Base-by-base conservation (phyloP, 1,140 invertebrate genomes). In the Procambarus virginalis region DNA sequence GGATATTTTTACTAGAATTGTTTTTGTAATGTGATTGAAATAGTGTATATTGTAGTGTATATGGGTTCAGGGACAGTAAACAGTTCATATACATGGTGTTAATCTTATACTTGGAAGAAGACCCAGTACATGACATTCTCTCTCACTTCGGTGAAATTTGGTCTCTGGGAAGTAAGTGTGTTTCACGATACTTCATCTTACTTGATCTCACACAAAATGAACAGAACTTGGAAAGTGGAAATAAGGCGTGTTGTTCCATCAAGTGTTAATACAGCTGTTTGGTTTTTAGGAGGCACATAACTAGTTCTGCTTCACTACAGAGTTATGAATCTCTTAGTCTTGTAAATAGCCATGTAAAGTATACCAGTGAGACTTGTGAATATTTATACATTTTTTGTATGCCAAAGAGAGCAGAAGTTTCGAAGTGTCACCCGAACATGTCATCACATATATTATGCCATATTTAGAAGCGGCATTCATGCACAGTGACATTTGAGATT, bases 351-450 rank as follows among this genome's bases (percentile, higher is more conserved):
- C 49, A 76, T 51, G 73, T 55, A 75, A 85, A 85, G 73, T 77
- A 60, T 46, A 76, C 9, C 22, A 85, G 34, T 77, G 75, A 76
- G 48, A 85, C 46, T 9, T 77, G 51, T 85, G 55, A 75, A 75
- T 84, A 85, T 85, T 85, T 85, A 58, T 85, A 85, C 84, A 76
- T 68, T 82, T 85, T 85, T 85, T 85, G 60, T 77, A 85, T 77
- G 64, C 84, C 55, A 85, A 58, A 77, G 55, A 75, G 51, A 77
- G 14, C 49, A 58, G 51, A 60, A 58, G 48, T 51, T 60, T 85
- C 49, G 5, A 34, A n/a, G 20, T 22, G 14, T 73, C 68, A 73
- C 22, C 68, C 2, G 20, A 5, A 20, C 20, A 68, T 17, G 51
- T 5, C 8, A 6, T 4, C 68, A 73, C 14, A 73, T 10, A 70